Conservation (phyloP, 1,140 invertebrate genomes). For the Matsumurasca onukii region DNA sequence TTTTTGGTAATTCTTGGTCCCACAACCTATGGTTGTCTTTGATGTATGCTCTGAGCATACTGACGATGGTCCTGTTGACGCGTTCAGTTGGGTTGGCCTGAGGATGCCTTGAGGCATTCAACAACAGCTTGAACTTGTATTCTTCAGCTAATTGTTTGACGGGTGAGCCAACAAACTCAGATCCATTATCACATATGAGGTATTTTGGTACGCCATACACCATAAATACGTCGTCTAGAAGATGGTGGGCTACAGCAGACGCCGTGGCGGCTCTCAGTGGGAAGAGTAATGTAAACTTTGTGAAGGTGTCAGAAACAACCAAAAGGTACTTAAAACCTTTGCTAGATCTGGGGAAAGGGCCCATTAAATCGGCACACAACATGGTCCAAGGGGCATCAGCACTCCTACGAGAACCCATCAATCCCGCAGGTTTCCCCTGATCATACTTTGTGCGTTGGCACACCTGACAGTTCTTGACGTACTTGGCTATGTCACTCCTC, state of each 20-base stretch:
- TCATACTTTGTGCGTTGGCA: background rate
- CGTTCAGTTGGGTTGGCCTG: too few species aligned
- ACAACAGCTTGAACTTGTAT: too few species aligned
- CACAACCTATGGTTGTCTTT: too few species aligned
- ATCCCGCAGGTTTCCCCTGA: background rate
- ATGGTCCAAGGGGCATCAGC: background rate
- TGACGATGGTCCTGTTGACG: too few species aligned
- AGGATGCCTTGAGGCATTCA: too few species aligned
- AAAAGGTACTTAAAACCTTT: conserved; percentile 4
- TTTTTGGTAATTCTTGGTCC: too few species aligned
- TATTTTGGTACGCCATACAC: background rate
- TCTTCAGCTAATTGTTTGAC: too few species aligned
- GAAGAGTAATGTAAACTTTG: background rate
- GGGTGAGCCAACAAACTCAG: too few species aligned
- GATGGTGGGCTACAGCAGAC: background rate
- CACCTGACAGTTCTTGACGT: background rate
- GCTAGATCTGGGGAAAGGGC: background rate
- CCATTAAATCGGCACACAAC: background rate
- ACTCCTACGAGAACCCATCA: background rate
- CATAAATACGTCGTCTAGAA: background rate
- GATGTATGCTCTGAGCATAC: too few species aligned
- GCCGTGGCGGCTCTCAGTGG: conserved; percentile 3
- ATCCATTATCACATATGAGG: too few species aligned
- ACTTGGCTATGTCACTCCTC: background rate
- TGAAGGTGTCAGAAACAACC: background rate